Evolutionary conservation across 2,797 vertebrate genomes (phyloP), one percentile per base, ranked within the genome.

Genomic region (Sebastes diploproa): DNA sequence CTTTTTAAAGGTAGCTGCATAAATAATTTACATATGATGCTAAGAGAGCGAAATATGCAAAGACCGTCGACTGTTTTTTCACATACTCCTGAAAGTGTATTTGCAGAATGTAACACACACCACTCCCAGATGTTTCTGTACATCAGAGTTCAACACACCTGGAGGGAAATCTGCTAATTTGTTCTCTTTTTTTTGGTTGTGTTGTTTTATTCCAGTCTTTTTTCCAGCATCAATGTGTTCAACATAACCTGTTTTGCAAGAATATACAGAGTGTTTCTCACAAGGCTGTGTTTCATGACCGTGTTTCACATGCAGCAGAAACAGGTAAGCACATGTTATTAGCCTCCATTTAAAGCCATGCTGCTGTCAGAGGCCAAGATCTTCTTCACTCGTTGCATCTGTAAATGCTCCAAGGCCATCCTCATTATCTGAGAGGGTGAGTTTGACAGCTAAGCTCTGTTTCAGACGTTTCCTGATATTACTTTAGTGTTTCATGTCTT

Each of bases 291-390:
- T 59, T 63, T 77, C 58, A 27, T 27, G 38, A 23, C 20, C 2
- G 3, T 12, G 38, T 75, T 70, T 59, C 27, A 38, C 36, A 18
- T 46, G 46, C 23, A 60, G 46, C 66, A 77, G 46, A 78, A 80
- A 74, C 71, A 77, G 20, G 86, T 58, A 32, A 34, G 22, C 29
- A 76, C 79, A 87, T n/a, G 75, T 81, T 46, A 46, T 81, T 52
- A 50, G 42, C 25, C 25, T 59, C 22, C 42, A 22, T 73, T 59
- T 67, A 67, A 72, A 68, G 67, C 65, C 73, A 58, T 42, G 52
- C 63, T 72, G 29, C 42, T 77, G 66, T 76, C 75, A 66, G 74
- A 78, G 50, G 68, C 8, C 32, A 29, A 55, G 32, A 63, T 84
- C 66, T 1, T 6, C 72, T 80, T 82, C 32, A 42, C 38, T 16